Evolutionary conservation across 2,888 invertebrate species (phyloP), one percentile per base, ranked within the genome.

Genomic region (Chrysopilus asiliformis): DNA sequence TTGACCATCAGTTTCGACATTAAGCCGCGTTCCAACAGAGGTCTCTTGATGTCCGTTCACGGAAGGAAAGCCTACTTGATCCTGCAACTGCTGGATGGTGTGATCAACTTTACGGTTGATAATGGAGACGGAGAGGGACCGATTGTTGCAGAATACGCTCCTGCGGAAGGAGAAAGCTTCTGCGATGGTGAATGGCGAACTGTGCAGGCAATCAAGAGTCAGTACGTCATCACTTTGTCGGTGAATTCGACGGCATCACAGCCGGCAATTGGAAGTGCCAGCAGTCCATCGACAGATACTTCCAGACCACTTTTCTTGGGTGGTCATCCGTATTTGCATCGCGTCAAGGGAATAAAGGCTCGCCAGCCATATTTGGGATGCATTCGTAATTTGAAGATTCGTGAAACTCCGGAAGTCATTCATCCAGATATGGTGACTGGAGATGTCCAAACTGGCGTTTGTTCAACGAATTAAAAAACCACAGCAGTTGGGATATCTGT

Each of bases 111-210:
- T 48, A 76, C 79, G 1, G 87, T 63, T 4, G 85, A 87, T 47
- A 84, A 85, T 49, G 79, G 74, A 50, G 76, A 84, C 49, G 79
- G 74, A 51, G 76, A 73, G 45, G 90, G 89, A 7, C 74, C 79
- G 2, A 79, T 86, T 48, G 72, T 74, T 3, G 79, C 87, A 3
- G 73, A 71, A 15, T 87, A 77, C 57, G 71, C 70, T 34, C 67
- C 77, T 1, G 74, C 75, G 20, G 67, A 72, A 30, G 70, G 73
- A 33, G 71, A 72, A 41, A 74, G 78, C 49, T 72, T 94, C 42
- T 98, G 97, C 56, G 91, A 98, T 60, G 95, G 97, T 32, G 71
- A 84, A 37, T 98, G 95, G 95, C 94, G 97, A 55, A 78, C 72
- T 39, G 84, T 68, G 43, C 48, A 70, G 76, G 90, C 79, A 34